Base-by-base conservation (phyloP, 2,888 invertebrate genomes). In the Dexiosoma caninum region DNA sequence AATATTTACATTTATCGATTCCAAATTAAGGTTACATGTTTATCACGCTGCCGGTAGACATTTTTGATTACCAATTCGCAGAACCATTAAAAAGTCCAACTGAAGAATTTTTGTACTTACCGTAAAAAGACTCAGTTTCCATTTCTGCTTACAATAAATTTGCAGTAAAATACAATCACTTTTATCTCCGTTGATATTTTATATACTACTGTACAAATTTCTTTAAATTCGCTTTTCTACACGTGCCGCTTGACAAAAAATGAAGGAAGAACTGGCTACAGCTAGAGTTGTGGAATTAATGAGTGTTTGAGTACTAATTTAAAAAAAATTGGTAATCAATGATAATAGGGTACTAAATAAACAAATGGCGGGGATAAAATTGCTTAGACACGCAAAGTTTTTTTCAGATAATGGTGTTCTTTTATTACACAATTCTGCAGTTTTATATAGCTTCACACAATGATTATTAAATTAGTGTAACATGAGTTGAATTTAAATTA, bases 91-190 rank as follows among this genome's bases (percentile, higher is more conserved):
- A 16, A 40, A 49, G 5, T 42, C 49, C 4, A 35, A 16, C 21
- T 40, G 12, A 2, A 10, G 12, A 46, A 16, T 14, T 46, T 42
- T 30, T 53, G 2, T 9, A 67, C 94, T 93, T 92, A 95, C 95
- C 95, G 90, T 94, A 95, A 90, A 95, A 95, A 92, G 95, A 95
- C 92, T 95, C 95, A 91, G 95, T 94, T 90, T 95, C 94, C 95
- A 95, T 87, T 85, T 94, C 82, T 37, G 16, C 30, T 1, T 71
- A 66, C 30, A 42, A 19, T 37, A 60, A 42, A 51, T 10, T 51
- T 67, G 7, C 40, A 35, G 12, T 59, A 53, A 49, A 67, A 10
- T 57, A 12, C 23, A 78, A 51, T 16, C 27, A 35, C 55, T 30
- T 23, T 3, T 40, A 37, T 51, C 27, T 21, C 12, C 51, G 23